phyloP scores from a whole-genome alignment of 2,888 invertebrate species.

The Siphlonurus alternatus region DNA sequence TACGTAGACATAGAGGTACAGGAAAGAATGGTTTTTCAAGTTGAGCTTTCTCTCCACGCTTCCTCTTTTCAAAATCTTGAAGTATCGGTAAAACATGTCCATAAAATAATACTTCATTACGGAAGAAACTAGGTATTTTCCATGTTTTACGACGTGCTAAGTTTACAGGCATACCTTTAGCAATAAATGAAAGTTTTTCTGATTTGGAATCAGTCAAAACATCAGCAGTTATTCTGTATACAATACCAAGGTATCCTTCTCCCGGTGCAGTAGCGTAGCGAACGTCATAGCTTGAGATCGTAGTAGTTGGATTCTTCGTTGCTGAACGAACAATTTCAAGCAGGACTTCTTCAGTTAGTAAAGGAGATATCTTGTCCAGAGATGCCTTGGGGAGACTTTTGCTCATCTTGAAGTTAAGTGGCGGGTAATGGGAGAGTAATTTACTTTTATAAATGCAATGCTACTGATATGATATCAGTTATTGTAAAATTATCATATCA shows the following conservation, averaged over 20 bases:
- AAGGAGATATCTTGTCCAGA: conserved; percentile 23
- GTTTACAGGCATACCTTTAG: conserved; percentile 49
- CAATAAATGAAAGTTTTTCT: conserved; percentile 41
- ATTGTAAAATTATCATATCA: too few relatives aligned
- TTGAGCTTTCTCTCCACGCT: not conserved
- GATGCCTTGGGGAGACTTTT: conserved; percentile 18
- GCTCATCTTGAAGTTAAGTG: too few relatives aligned
- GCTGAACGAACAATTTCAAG: conserved; percentile 25
- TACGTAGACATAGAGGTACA: not conserved
- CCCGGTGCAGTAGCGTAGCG: conserved; percentile 37
- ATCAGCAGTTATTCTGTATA: conserved; percentile 34
- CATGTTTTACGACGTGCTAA: conserved; percentile 43
- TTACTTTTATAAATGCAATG: too few relatives aligned
- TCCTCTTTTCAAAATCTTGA: conserved; percentile 17
- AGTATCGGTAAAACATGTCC: conserved; percentile 21
- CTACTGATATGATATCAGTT: too few relatives aligned
- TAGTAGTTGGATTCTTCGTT: conserved; percentile 20
- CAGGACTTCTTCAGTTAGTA: conserved; percentile 28
- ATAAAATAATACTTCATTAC: conserved; percentile 53
- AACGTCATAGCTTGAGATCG: conserved; percentile 28
- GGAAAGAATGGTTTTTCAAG: not conserved
- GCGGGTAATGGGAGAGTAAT: too few relatives aligned
- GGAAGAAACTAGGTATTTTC: conserved; percentile 46
- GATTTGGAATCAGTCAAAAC: too few relatives aligned
- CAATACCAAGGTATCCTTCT: conserved; percentile 49